Evolutionary conservation across 2,113 vertebrate genomes (phyloP), one percentile per base, ranked within the genome.

Genomic region (Motacilla tschutschensis): DNA sequence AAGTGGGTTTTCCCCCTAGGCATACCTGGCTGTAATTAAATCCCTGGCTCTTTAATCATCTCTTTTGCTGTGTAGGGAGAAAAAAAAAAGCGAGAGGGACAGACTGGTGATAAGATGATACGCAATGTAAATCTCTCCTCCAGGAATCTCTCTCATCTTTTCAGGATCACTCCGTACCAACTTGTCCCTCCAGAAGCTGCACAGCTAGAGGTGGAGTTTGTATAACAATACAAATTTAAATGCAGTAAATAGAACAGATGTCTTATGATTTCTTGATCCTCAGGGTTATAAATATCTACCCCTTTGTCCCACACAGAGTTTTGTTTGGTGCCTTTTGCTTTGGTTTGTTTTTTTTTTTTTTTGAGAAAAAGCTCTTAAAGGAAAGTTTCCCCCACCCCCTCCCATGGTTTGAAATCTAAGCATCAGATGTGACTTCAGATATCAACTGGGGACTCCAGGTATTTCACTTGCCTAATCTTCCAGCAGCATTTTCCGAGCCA

Each of bases 131-230:
- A 94, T 94, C 69, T 91, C 81, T 93, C 73, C 82, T 93, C 92
- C 87, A 94, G 90, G 89, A 94, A 95, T 94, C 87, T 93, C 91
- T 93, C 90, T 94, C 89, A 94, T 95, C 89, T 91, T 92, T 85
- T 88, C 87, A 93, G 65, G 84, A 94, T 89, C 85, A n/a, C 75
- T 83, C 58, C 10, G 91, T 95, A 92, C 84, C 48, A 91, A 92
- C 95, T 95, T 93, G 92, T 90, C 91, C 88, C 85, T 94, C 91
- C 90, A 90, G 91, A 93, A 92, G 72, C 83, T 92, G 78, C 80
- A 74, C 50, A 65, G 72, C 77, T 88, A 85, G 93, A 95, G 83
- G 88, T 92, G 87, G 79, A 88, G 87, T 90, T 82, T 95, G 65
- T 90, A 69, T 73, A 94, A 91, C 90, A 91, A 93, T 94, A 91